Evolutionary conservation across 2,113 vertebrate species (phyloP), one percentile per base, ranked within the genome.

Genomic region (Oostethus manadensis): DNA sequence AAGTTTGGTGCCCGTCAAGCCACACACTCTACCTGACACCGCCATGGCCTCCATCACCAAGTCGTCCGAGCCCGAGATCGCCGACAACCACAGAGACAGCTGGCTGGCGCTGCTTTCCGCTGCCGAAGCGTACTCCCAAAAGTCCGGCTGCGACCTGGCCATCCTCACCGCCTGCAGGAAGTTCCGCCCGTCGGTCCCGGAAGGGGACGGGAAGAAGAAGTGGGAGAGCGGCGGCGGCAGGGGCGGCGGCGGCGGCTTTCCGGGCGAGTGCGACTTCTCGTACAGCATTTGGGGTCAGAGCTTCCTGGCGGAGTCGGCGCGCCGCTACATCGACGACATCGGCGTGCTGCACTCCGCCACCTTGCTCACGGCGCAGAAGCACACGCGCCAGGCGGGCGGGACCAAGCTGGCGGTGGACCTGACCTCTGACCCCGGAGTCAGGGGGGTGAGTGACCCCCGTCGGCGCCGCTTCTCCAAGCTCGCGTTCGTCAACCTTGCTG

Each of bases 281-380:
- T 95, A 94, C 4, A 84, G 72, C 0, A 88, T 93, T 2, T 93
- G 93, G 53, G 94, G 94, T 9, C 91, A 89, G 0, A 93, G 94
- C 0, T 85, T 92, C 2, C 84, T 96, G 71, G 91, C 91, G 0
- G 93, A 95, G 49, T 92, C 94, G 0, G 85, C 91, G 0, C 90
- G 90, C 10, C 87, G 90, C 67, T 96, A 94, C 82, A 70, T 95
- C 65, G 93, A 95, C 0, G 94, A 95, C 81, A 96, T 96, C 3
- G 90, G 92, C 1, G 90, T 92, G 71, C 89, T 94, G 22, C 94
- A 96, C 81, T 89, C 92, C 64, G 92, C 90, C 0, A 92, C 91
- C 0, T 73, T 91, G 18, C 86, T 92, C 0, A 91, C 70, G 0
- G 82, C 88, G 18, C 90, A 91, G 0, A 86, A 87, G 51, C 85